A percentile compares a stretch with the other conserved stretches of the same genome.
These are phyloP conservation scores for Poeciliopsis prolifica DNA, from an alignment of 2,113 vertebrate species.

Conservation along the genomic window DNA sequence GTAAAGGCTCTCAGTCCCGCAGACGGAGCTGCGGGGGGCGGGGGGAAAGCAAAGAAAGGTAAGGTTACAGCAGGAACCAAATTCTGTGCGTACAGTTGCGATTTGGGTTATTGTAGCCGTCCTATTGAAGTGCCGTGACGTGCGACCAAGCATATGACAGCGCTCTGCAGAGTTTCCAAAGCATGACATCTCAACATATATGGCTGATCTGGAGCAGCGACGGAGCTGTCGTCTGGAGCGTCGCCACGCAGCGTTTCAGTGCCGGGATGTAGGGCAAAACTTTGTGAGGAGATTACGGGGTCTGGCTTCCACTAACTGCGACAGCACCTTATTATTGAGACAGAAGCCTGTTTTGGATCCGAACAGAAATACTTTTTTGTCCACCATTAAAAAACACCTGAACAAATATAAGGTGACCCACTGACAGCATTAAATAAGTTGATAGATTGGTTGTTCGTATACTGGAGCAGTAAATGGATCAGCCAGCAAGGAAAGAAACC, in stretches of 20 bases:
- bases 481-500: neutral
- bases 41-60: conserved; percentile 37
- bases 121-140: conserved; percentile 34
- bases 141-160: conserved; percentile 34
- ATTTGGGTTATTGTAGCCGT: conserved; percentile 37
- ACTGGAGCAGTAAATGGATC: neutral
- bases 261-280: conserved; percentile 55
- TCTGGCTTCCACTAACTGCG: conserved; percentile 24
- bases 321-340: conserved; percentile 29
- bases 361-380: neutral
- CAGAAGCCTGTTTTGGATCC: conserved; percentile 11
- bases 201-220: conserved; percentile 1
- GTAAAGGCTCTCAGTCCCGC: conserved; percentile 58
- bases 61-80: conserved; percentile 49
- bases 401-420: too few relatives aligned
- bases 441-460: too few relatives aligned
- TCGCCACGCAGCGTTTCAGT: conserved; percentile 38
- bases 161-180: conserved; percentile 32
- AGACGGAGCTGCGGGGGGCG: conserved; percentile 52
- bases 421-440: too few relatives aligned
- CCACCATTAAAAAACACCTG: too few relatives aligned
- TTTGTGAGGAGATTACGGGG: conserved; percentile 38
- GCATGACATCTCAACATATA: conserved; percentile 4
- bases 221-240: conserved; percentile 37
- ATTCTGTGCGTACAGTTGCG: conserved; percentile 55